Evolutionary conservation across 2,113 vertebrate genomes (phyloP), one percentile per base, ranked within the genome.

Genomic region (Pardalotus punctatus): DNA sequence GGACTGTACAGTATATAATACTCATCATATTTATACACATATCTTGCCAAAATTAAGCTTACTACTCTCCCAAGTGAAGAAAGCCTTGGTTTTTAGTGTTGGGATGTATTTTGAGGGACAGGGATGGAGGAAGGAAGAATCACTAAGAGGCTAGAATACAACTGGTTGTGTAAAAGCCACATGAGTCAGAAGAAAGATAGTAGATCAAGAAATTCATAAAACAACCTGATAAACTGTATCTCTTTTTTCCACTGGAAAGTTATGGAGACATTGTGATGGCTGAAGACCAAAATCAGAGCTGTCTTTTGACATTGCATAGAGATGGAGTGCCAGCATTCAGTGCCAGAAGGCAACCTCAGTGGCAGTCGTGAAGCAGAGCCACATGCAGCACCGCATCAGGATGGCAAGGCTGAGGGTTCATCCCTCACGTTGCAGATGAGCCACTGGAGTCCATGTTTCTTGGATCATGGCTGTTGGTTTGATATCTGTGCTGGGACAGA

Each of bases 371-470:
- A 29, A 70, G 36, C 17, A 50, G 24, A 89, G 84, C 29, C 33
- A 15, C 33, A 16, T 0, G 1, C 31, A 57, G 54, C 33, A 48
- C 42, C 12, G 2, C 0, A 3, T 31, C 60, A 24, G 86, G 45
- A 28, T 1, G 2, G n/a, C 1, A 2, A 9, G 2, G 24, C 48
- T 28, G 53, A 42, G 43, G 12, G 8, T 36, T 67, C 87, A 42
- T 36, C 31, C 33, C 21, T 81, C 56, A 14, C 0, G 0, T 33
- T 47, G 56, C 33, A 53, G 35, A 36, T 0, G 3, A 71, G 65
- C 38, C 66, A 16, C 31, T 60, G 74, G 4, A 73, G 56, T 15
- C 54, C 0, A 0, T 28, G 4, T 53, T 29, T 76, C 36, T 15
- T 81, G 33, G 33, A 38, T 56, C 14, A 14, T 9, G 18, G 54